Percentiles rank a stretch among this genome's conserved stretches.
These are phyloP conservation scores for Lamellibrachia luymesi DNA, from an alignment of 1,140 invertebrate genomes.

Conservation along the genomic window DNA sequence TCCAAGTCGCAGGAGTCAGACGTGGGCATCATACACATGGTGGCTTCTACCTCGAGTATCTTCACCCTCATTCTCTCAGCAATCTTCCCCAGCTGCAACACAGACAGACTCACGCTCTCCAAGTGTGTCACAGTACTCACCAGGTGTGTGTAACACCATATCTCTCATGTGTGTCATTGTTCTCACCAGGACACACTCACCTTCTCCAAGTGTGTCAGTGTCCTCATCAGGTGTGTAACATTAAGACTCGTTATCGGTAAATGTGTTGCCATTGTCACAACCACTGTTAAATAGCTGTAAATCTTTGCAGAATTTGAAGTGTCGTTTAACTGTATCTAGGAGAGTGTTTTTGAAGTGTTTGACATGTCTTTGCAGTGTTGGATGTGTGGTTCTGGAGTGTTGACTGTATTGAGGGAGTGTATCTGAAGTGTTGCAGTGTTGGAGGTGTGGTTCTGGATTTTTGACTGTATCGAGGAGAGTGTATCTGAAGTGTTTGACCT, in stretches of 20 bases:
- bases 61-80: constrained; percentile 80
- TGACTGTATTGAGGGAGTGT: neutral
- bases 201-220: neutral
- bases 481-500: too few species aligned
- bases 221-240: constrained; percentile 73
- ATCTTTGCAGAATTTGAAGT: neutral
- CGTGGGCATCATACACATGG: constrained; percentile 73
- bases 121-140: constrained; percentile 77
- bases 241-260: constrained; percentile 80
- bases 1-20: constrained; percentile 55
- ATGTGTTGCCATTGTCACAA: constrained; percentile 68
- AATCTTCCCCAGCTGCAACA: constrained; percentile 73
- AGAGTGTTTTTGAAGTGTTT: neutral
- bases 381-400: neutral
- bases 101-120: constrained; percentile 75
- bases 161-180: too few species aligned
- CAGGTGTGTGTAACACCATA: constrained; percentile 42
- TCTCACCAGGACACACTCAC: neutral
- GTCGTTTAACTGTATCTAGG: neutral
- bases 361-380: neutral
- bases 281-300: constrained; percentile 48
- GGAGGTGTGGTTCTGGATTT: constrained; percentile 68
- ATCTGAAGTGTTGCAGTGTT: constrained; percentile 62
- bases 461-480: too few species aligned
- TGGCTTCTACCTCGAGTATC: constrained; percentile 79